Evolutionary conservation across 2,797 vertebrate species (phyloP).

Genomic region (Pangasius sanitwongsei): DNA sequence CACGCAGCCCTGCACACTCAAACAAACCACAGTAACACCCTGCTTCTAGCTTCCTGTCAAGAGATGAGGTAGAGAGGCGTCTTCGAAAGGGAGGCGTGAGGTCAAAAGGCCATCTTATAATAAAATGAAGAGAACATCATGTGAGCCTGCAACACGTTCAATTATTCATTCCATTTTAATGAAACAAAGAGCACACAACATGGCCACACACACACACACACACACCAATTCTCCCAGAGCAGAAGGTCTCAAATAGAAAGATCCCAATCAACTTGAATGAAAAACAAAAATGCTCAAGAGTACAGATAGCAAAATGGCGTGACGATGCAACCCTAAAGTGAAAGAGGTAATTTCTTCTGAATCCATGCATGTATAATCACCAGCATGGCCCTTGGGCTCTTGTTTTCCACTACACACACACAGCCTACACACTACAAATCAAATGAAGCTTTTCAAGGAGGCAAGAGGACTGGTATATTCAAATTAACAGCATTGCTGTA

Average conservation of each 20-base stretch:
- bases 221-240: background rate
- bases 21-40: slow-evolving; percentile 7
- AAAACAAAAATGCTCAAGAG: slow-evolving; percentile 40
- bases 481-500: background rate
- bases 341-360: slow-evolving; percentile 55
- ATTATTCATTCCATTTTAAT: slow-evolving; percentile 41
- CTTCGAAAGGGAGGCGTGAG: slow-evolving; percentile 2
- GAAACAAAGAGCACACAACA: slow-evolving; percentile 26
- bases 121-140: slow-evolving; percentile 15
- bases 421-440: slow-evolving; percentile 37
- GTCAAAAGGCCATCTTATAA: slow-evolving; percentile 40
- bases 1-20: background rate
- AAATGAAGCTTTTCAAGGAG: slow-evolving; percentile 41
- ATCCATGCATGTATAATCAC: slow-evolving; percentile 57
- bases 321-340: slow-evolving; percentile 42
- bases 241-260: slow-evolving; percentile 41
- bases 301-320: slow-evolving; percentile 35
- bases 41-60: slow-evolving; percentile 8
- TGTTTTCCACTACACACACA: slow-evolving; percentile 27
- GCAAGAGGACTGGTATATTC: background rate
- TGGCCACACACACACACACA: background rate
- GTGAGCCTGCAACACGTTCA: background rate
- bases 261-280: slow-evolving; percentile 43
- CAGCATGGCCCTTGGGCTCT: slow-evolving; percentile 41
- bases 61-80: background rate